Percentiles rank a stretch among this genome's conserved stretches.
Evolutionary conservation across 2,113 vertebrate species (phyloP).

Genomic region (Fulmarus glacialis): DNA sequence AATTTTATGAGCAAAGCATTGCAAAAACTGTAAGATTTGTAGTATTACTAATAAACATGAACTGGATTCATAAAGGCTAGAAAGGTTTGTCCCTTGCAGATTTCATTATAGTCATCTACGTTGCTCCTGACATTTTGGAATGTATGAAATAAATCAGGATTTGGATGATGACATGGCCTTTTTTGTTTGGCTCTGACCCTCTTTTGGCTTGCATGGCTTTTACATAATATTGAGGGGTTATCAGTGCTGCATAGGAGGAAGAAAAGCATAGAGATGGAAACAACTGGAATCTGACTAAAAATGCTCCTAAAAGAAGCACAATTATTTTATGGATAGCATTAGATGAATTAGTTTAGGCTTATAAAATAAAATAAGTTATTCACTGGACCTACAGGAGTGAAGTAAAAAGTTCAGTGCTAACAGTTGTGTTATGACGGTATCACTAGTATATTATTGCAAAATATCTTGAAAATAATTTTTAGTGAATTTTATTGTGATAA

Average conservation of each 20-base stretch:
- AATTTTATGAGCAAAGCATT: background rate
- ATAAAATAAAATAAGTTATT: constrained; percentile 28
- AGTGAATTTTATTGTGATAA: background rate
- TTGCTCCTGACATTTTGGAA: background rate
- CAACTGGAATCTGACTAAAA: background rate
- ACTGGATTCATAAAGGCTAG: background rate
- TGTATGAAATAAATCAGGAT: background rate
- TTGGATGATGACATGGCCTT: background rate
- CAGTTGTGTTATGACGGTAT: background rate
- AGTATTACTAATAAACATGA: background rate
- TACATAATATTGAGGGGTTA: background rate
- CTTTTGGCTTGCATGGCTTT: background rate
- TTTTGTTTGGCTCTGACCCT: background rate
- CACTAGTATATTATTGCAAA: background rate
- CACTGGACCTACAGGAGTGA: background rate
- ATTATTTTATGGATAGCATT: constrained; percentile 24
- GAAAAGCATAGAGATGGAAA: background rate
- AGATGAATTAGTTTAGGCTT: background rate
- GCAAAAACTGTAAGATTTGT: background rate
- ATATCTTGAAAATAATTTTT: background rate
- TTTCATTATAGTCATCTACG: background rate
- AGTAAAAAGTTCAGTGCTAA: background rate
- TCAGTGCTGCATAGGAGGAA: background rate
- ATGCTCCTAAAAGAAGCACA: constrained; percentile 10
- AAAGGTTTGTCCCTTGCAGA: background rate